These are phyloP conservation scores for Calosoma granatense DNA, from an alignment of 1,140 invertebrate genomes.

Conservation along the genomic window DNA sequence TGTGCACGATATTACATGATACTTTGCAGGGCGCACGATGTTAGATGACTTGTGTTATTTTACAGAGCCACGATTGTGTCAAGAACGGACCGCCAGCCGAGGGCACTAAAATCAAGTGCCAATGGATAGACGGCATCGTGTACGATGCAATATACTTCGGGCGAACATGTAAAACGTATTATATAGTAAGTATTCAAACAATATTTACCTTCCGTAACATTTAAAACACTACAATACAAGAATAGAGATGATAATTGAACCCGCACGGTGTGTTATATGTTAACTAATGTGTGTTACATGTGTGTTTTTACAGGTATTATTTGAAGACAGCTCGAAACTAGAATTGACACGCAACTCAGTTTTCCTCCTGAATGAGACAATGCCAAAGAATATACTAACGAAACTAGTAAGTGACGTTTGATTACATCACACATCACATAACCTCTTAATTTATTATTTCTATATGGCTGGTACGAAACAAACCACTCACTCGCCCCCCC, in stretches of 20 bases:
- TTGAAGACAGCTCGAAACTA: conserved; percentile 38
- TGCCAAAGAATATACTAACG: conserved; percentile 41
- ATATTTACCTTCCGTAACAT: too few relatives aligned
- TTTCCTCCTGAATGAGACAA: conserved; percentile 37
- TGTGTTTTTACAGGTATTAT: conserved; percentile 35
- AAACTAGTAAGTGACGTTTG: conserved; percentile 39
- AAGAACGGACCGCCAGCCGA: conserved; percentile 31
- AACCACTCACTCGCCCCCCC: too few relatives aligned
- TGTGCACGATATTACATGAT: too few relatives aligned
- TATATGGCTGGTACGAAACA: too few relatives aligned
- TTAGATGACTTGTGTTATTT: background rate
- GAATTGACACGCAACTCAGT: conserved; percentile 37
- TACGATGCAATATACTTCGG: conserved; percentile 50
- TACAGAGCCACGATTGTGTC: background rate
- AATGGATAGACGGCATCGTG: conserved; percentile 47
- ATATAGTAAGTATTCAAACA: conserved; percentile 37
- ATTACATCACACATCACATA: too few relatives aligned
- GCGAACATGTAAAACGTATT: conserved; percentile 39
- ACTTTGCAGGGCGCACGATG: too few relatives aligned
- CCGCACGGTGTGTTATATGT: too few relatives aligned
- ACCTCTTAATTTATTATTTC: conserved; percentile 1
- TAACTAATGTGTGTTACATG: too few relatives aligned
- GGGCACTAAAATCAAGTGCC: conserved; percentile 40
- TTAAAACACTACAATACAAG: background rate
- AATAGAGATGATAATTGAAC: too few relatives aligned